Evolutionary conservation across 2,113 vertebrate genomes (phyloP).

Genomic region (Oryzias woworae): DNA sequence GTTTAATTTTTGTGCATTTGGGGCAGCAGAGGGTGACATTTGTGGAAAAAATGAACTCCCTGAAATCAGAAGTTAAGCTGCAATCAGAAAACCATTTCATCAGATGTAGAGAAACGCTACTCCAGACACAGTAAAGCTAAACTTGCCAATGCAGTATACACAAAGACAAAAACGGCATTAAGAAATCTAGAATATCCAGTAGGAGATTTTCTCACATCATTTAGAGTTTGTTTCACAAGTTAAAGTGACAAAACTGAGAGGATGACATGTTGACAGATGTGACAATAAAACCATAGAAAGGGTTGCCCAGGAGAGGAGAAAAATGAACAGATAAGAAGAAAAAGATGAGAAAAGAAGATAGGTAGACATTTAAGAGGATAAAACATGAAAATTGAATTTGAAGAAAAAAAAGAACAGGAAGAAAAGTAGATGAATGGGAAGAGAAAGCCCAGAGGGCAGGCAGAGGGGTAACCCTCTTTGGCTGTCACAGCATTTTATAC

Average conservation of each 20-base stretch:
- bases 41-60: constrained; percentile 1
- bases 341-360: background rate
- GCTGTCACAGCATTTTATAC: constrained; percentile 63
- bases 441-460: constrained; percentile 27
- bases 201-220: background rate
- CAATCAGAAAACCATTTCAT: constrained; percentile 4
- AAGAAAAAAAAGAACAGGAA: constrained; percentile 10
- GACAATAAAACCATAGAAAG: constrained; percentile 1
- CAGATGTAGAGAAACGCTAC: background rate
- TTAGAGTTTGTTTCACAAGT: constrained; percentile 17
- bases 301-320: constrained; percentile 13
- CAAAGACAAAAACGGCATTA: background rate
- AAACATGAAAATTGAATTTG: constrained; percentile 13
- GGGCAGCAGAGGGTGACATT: background rate
- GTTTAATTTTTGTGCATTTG: background rate
- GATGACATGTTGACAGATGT: constrained; percentile 24
- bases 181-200: background rate
- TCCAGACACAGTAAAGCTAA: background rate
- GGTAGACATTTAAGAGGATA: constrained; percentile 14
- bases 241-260: constrained; percentile 6
- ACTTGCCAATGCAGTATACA: constrained; percentile 6
- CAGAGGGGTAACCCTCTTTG: constrained; percentile 50
- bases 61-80: constrained; percentile 10
- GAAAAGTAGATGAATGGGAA: constrained; percentile 25
- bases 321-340: constrained; percentile 2